These are phyloP conservation scores for Coenobita brevimanus DNA, from an alignment of 1,140 invertebrate genomes.

Conservation along the genomic window DNA sequence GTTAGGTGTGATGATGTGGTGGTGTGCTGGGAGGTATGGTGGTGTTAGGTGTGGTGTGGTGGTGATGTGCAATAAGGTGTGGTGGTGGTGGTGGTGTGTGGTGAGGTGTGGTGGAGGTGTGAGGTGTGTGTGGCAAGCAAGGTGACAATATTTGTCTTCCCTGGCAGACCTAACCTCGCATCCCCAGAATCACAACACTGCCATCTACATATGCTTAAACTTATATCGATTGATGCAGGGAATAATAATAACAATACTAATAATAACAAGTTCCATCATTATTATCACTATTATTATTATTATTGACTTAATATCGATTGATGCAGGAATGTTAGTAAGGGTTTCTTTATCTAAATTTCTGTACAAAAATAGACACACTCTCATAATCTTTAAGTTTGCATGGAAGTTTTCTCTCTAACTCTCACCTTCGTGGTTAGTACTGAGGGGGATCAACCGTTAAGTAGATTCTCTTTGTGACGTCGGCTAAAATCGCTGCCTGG, in stretches of 20 bases:
- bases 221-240: constrained; percentile 59
- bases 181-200: constrained; percentile 62
- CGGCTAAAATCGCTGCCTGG: constrained; percentile 35
- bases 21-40: no score
- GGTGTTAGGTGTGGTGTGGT: no score
- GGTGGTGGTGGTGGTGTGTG: no score
- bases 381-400: constrained; percentile 69
- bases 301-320: constrained; percentile 58
- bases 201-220: constrained; percentile 68
- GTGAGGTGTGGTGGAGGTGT: no score
- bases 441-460: constrained; percentile 46
- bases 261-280: neutral
- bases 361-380: constrained; percentile 70
- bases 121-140: neutral
- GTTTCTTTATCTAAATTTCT: constrained; percentile 70
- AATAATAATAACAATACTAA: constrained; percentile 54
- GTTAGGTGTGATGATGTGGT: no score
- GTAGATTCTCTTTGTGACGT: constrained; percentile 40
- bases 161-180: neutral
- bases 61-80: no score
- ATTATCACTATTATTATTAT: constrained; percentile 47
- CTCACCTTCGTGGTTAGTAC: constrained; percentile 67
- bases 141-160: neutral
- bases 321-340: constrained; percentile 69
- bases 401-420: constrained; percentile 68